These are phyloP conservation scores for Gryllus bimaculatus DNA, from an alignment of 1,140 invertebrate genomes.

Conservation along the genomic window DNA sequence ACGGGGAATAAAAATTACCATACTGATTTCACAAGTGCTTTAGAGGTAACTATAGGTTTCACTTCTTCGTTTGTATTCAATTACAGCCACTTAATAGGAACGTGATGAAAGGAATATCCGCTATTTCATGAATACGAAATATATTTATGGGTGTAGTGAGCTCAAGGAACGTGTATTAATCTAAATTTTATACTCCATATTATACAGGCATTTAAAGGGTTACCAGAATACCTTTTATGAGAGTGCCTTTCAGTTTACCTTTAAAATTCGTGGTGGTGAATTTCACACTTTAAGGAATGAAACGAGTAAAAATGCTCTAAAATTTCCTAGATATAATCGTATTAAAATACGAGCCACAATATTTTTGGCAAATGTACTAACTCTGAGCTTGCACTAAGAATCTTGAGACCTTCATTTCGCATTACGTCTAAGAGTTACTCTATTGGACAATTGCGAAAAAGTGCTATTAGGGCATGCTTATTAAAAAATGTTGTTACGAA, in stretches of 20 bases:
- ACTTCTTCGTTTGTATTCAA: conserved; percentile 5
- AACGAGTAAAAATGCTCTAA: no score
- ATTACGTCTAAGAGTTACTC: no score
- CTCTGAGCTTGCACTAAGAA: no score
- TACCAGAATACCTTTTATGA: background rate
- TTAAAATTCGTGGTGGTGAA: no score
- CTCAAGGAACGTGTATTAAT: background rate
- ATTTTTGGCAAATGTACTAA: no score
- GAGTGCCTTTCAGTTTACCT: background rate
- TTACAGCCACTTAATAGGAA: background rate
- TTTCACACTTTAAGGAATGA: no score
- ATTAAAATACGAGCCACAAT: no score
- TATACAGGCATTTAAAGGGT: background rate
- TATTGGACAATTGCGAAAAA: no score
- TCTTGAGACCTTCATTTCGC: no score
- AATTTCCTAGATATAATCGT: no score
- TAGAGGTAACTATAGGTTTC: conserved; percentile 1
- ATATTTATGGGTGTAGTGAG: conserved; percentile 4
- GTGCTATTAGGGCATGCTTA: no score
- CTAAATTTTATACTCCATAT: background rate
- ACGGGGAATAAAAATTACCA: conserved; percentile 1
- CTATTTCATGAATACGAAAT: conserved; percentile 2
- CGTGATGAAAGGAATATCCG: conserved; percentile 1
- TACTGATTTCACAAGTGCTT: conserved; percentile 4
- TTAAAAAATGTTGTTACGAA: no score